A percentile compares a stretch with the other conserved stretches of the same genome.
Evolutionary conservation across 2,888 invertebrate species (phyloP).

Genomic region (Rambutsinella grinnellia): DNA sequence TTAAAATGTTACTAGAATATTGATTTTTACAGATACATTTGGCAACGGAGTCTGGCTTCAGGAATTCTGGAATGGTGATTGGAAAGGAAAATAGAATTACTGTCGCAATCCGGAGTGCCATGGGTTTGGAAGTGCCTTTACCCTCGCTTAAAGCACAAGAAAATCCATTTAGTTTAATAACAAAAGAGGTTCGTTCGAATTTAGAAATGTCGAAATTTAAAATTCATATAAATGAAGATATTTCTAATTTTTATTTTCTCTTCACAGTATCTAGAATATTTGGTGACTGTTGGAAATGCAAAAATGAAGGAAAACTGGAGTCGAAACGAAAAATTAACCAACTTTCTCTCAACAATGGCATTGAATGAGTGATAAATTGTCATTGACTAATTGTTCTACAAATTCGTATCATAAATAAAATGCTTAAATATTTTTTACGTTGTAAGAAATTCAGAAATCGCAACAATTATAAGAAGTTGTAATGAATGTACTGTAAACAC

Average conservation of each 20-base stretch:
- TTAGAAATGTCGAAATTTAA: conserved; percentile 2
- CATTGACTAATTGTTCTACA: too few relatives aligned
- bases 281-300: conserved; percentile 52
- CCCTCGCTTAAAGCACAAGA: neutral
- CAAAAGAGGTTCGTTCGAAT: too few relatives aligned
- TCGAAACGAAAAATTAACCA: conserved; percentile 55
- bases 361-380: conserved; percentile 16
- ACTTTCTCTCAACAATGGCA: conserved; percentile 39
- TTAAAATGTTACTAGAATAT: neutral
- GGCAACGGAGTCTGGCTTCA: conserved; percentile 63
- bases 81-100: conserved; percentile 65
- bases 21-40: conserved; percentile 36
- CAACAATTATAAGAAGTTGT: too few relatives aligned
- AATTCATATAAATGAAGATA: neutral
- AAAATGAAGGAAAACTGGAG: conserved; percentile 61
- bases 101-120: conserved; percentile 62
- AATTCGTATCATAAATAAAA: too few relatives aligned
- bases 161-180: neutral
- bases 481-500: too few relatives aligned
- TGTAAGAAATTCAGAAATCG: too few relatives aligned
- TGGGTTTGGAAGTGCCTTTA: conserved; percentile 62
- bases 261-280: conserved; percentile 50
- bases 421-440: too few relatives aligned
- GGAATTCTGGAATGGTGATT: conserved; percentile 66
- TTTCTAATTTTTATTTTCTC: conserved; percentile 11